Evolutionary conservation across 2,888 invertebrate species (phyloP).

Genomic region (Cephalotes varians): DNA sequence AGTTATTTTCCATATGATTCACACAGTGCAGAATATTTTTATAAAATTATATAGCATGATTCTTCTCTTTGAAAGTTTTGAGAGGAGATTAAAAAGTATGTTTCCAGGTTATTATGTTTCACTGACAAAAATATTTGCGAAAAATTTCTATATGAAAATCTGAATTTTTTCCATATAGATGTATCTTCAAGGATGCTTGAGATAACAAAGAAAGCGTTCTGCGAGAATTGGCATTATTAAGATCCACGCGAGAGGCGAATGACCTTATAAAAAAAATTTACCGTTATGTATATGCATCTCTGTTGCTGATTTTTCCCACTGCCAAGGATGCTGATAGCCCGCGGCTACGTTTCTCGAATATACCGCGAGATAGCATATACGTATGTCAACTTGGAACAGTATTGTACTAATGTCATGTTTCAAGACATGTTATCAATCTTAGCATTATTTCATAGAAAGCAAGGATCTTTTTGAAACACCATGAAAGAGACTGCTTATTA

Average conservation of each 20-base stretch:
- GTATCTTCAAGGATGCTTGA: not conserved
- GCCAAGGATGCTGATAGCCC: not conserved
- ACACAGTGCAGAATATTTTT: not conserved
- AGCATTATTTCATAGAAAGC: not conserved
- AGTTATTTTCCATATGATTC: not conserved
- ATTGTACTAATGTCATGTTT: not conserved
- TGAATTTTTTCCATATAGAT: too few species aligned
- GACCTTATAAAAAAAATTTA: constrained; percentile 36
- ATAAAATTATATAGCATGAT: not conserved
- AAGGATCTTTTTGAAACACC: not conserved
- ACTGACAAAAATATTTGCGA: not conserved
- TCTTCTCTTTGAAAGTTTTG: not conserved
- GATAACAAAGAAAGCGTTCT: not conserved
- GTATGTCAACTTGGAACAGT: not conserved
- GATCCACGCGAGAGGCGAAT: not conserved
- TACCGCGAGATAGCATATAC: not conserved
- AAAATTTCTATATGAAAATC: not conserved
- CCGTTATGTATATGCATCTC: constrained; percentile 17
- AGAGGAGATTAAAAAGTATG: not conserved
- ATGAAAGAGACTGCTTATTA: not conserved
- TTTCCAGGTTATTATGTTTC: not conserved
- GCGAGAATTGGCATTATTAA: too few species aligned
- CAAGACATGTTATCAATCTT: not conserved
- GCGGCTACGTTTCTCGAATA: not conserved
- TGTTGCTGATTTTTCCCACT: not conserved